These are phyloP conservation scores for Gymnoscopelus microlampas DNA, from an alignment of 2,797 vertebrate genomes.

Conservation along the genomic window DNA sequence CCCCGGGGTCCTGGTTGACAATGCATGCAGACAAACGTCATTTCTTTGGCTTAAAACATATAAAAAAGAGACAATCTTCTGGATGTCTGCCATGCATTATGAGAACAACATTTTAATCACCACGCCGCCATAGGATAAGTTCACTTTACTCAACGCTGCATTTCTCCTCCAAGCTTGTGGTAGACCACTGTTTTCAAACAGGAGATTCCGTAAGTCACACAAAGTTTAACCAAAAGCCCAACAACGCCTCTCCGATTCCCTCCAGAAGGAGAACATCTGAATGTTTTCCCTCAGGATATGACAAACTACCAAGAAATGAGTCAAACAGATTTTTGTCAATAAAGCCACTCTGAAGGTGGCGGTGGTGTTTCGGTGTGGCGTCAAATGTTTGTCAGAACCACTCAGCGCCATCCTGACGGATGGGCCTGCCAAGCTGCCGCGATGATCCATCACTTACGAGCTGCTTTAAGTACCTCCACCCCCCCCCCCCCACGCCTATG, in stretches of 20 bases:
- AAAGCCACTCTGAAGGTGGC: constrained; percentile 4
- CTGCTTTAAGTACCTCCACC: constrained; percentile 45
- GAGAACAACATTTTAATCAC: constrained; percentile 55
- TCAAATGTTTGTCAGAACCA: constrained; percentile 26
- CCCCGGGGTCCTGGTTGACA: constrained; percentile 1
- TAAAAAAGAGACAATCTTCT: constrained; percentile 24
- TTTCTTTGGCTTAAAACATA: constrained; percentile 16
- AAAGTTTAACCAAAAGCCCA: constrained; percentile 47
- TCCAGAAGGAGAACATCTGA: constrained; percentile 2
- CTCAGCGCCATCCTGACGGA: constrained; percentile 57
- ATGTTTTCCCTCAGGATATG: constrained; percentile 1
- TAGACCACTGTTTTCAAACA: constrained; percentile 41
- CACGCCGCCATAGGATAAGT: constrained; percentile 43
- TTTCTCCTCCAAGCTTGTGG: constrained; percentile 45
- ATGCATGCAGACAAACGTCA: constrained; percentile 16
- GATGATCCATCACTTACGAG: constrained; percentile 57
- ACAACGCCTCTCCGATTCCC: constrained; percentile 7
- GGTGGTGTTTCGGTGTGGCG: constrained; percentile 22
- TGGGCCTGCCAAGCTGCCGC: constrained; percentile 39
- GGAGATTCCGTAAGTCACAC: constrained; percentile 40
- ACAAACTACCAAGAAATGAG: background rate
- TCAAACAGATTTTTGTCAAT: constrained; percentile 6
- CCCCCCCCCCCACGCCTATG: constrained; percentile 25
- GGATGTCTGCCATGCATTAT: constrained; percentile 50
- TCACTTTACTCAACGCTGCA: constrained; percentile 44